These are phyloP conservation scores for Neostethus bicornis DNA, from an alignment of 2,797 vertebrate species.

Conservation along the genomic window DNA sequence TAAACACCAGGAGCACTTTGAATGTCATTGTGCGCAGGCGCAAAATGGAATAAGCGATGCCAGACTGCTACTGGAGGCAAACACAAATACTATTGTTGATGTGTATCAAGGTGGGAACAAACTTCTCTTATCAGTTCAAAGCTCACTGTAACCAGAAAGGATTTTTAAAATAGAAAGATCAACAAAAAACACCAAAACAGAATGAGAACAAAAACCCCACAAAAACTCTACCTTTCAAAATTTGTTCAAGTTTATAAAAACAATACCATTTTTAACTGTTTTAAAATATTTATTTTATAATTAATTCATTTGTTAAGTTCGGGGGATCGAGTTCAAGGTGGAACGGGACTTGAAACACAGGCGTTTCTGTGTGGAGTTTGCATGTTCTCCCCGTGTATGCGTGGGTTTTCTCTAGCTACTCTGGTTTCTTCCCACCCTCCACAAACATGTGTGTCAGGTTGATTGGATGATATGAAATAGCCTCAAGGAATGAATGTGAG, in stretches of 20 bases:
- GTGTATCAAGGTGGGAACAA: constrained; percentile 51
- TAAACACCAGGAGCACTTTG: constrained; percentile 6
- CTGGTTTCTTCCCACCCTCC: too few relatives aligned
- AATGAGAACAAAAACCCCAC: constrained; percentile 21
- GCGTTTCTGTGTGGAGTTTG: too few relatives aligned
- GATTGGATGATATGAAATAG: too few relatives aligned
- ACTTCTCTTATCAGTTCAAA: constrained; percentile 54
- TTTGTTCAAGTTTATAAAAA: background rate
- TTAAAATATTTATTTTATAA: too few relatives aligned
- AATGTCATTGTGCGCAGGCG: constrained; percentile 49
- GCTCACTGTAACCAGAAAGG: constrained; percentile 39
- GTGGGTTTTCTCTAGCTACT: too few relatives aligned
- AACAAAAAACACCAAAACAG: constrained; percentile 22
- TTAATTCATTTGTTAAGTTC: too few relatives aligned
- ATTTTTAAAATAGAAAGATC: constrained; percentile 27
- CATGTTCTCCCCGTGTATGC: too few relatives aligned
- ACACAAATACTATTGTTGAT: constrained; percentile 54
- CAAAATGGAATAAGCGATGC: background rate
- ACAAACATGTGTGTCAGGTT: too few relatives aligned
- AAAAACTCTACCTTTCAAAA: background rate
- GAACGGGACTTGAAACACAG: too few relatives aligned
- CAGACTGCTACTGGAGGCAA: constrained; percentile 8
- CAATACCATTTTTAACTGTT: too few relatives aligned
- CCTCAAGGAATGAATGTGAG: too few relatives aligned
- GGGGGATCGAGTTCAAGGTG: too few relatives aligned